Evolutionary conservation across 2,113 vertebrate genomes (phyloP), one percentile per base, ranked within the genome.

Genomic region (Falco punctatus): DNA sequence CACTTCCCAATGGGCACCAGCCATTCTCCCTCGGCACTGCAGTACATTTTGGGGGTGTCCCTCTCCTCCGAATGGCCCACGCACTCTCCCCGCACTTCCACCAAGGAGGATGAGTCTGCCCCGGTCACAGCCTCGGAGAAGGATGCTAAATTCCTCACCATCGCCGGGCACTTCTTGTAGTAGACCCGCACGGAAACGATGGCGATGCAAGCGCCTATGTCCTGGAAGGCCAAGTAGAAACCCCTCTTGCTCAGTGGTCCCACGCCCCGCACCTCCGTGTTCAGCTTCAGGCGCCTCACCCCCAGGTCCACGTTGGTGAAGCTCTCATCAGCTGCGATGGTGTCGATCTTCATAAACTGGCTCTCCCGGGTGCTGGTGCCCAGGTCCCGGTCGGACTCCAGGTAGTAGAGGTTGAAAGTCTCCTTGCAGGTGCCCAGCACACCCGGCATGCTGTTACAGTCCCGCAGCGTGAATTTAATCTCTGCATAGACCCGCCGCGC

Each of bases 31-130:
- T 99, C 99, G 0, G 99, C 99, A 16, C 99, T 99, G 98, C 99
- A 99, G 98, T 99, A 99, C 99, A 99, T 99, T 96, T 99, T 99
- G 44, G 99, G 99, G 1, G 99, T 99, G 98, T 99, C 99, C 67
- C 99, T 98, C 96, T 99, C 99, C 97, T 99, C 99, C 0, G 99
- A 99, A 22, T 99, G 99, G 20, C 99, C 98, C 94, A 99, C 99
- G 0, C 99, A 99, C 97, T 99, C 98, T 70, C 99, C 99, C 27
- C 98, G 96, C 93, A 99, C 99, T 96, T 99, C 99, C 94, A 99
- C 99, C 96, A 99, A 92, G 3, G 99, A 99, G 44, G 99, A 99
- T 0, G 99, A 99, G 97, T 99, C 99, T 0, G 99, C 99, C 1
- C 99, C 99, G 0, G 99, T 99, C 87, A 99, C 99, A 2, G 99